A percentile compares a stretch with the other conserved stretches of the same genome.
Conservation (phyloP, 2,113 vertebrate species). For the Herpetotheres cachinnans region DNA sequence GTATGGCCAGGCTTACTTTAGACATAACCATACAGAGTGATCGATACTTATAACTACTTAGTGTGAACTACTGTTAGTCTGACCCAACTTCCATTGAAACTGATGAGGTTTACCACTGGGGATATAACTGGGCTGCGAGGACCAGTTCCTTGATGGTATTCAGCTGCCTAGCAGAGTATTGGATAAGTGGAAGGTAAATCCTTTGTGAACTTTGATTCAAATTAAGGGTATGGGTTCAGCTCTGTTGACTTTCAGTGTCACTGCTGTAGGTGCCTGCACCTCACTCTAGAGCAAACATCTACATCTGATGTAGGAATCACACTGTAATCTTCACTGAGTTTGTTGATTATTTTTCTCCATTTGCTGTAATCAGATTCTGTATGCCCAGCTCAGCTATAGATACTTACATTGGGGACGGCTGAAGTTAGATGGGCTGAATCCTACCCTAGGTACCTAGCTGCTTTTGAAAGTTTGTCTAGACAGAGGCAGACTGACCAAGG, state of each 20-base stretch:
- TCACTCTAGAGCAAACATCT: neutral
- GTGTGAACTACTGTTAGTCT: neutral
- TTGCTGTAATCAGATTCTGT: neutral
- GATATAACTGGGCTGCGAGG: neutral
- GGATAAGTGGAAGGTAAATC: neutral
- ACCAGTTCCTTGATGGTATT: neutral
- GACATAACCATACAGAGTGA: neutral
- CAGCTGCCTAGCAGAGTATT: neutral
- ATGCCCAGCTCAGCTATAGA: neutral
- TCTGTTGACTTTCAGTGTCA: neutral
- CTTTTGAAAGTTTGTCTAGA: neutral
- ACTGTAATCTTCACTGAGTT: neutral
- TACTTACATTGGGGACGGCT: neutral
- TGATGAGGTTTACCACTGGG: neutral
- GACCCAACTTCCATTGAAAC: neutral
- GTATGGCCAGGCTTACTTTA: neutral
- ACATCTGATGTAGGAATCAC: rapidly evolving
- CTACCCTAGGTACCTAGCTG: neutral
- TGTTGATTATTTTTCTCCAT: neutral
- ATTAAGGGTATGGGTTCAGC: neutral
- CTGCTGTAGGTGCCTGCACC: neutral
- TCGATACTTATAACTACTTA: neutral
- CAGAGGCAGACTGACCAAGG: neutral
- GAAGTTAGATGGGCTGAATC: neutral
- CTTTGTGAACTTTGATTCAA: neutral